Evolutionary conservation across 2,888 invertebrate genomes (phyloP), one percentile per base, ranked within the genome.

Genomic region (Athrips mouffetella): DNA sequence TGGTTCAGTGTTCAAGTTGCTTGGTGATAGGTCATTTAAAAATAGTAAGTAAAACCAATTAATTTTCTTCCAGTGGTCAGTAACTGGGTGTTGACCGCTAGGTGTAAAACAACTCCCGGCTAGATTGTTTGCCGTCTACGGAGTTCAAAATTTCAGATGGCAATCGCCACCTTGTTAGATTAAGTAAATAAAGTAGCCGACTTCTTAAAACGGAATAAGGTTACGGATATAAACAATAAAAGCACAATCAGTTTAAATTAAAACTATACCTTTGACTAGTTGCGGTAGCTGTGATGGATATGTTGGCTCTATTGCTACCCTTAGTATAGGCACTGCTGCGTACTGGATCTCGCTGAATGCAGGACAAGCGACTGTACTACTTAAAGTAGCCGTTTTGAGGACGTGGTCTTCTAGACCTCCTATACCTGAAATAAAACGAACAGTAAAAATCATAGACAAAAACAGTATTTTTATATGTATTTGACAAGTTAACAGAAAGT

Each of bases 271-370:
- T 71, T 91, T 91, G 0, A 93, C 89, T 39, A 95, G 71, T 60
- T 92, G 90, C 0, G 93, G 91, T 79, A 98, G 89, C 65, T 98
- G 96, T 45, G 91, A 90, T 0, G 94, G 92, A 72, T 94, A 92
- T 1, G 91, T 90, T 0, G 99, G 96, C 77, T 98, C 98, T 7
- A 99, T 89, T 1, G 98, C 98, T 1, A 99, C 98, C 53, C 97
- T 91, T 1, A 99, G 89, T 52, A 99, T 97, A 0, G 99, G 98
- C 2, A 94, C 93, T 0, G 94, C 93, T 49, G 93, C 90, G 4
- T 91, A 89, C 33, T 91, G 92, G 51, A 96, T 85, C 69, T 97
- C 97, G 42, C 94, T 93, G 68, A 98, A 96, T 0, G 98, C 92
- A 0, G 97, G 96, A 75, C 96, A 97, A 31, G 92, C 92, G 45